phyloP scores from a whole-genome alignment of 1,140 invertebrate genomes.

The Atta colombica region DNA sequence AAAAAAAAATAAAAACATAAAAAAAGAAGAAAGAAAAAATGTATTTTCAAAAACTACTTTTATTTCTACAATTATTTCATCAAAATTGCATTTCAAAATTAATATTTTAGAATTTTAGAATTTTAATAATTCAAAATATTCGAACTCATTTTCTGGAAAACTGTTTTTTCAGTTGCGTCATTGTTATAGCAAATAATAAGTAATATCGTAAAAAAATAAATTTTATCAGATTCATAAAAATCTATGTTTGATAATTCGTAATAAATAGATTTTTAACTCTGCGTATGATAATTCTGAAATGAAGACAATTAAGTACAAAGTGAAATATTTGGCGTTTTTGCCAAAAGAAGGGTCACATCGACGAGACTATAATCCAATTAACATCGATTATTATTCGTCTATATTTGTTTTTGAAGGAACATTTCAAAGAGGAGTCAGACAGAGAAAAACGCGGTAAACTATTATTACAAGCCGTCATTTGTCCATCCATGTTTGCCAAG shows the following conservation, averaged over 20 bases:
- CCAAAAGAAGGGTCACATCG: background rate
- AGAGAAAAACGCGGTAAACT: background rate
- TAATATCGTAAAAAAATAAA: background rate
- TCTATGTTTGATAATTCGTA: background rate
- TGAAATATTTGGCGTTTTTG: background rate
- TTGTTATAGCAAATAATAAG: too few relatives aligned
- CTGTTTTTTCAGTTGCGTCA: too few relatives aligned
- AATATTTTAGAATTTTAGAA: too few relatives aligned
- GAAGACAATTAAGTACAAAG: background rate
- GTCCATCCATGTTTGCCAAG: background rate
- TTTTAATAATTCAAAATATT: too few relatives aligned
- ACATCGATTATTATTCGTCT: background rate
- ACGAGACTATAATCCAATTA: background rate
- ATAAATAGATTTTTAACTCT: background rate
- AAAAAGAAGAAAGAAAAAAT: too few relatives aligned
- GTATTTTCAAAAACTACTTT: too few relatives aligned
- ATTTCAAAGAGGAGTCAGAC: background rate
- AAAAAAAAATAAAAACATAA: too few relatives aligned
- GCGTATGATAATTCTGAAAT: background rate
- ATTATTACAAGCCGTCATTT: background rate
- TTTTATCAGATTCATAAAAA: background rate
- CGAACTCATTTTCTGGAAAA: too few relatives aligned
- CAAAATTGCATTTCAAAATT: too few relatives aligned
- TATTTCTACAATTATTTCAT: too few relatives aligned
- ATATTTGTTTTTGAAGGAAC: slow-evolving; percentile 1